phyloP scores from a whole-genome alignment of 1,140 invertebrate species.

The Galleria mellonella region DNA sequence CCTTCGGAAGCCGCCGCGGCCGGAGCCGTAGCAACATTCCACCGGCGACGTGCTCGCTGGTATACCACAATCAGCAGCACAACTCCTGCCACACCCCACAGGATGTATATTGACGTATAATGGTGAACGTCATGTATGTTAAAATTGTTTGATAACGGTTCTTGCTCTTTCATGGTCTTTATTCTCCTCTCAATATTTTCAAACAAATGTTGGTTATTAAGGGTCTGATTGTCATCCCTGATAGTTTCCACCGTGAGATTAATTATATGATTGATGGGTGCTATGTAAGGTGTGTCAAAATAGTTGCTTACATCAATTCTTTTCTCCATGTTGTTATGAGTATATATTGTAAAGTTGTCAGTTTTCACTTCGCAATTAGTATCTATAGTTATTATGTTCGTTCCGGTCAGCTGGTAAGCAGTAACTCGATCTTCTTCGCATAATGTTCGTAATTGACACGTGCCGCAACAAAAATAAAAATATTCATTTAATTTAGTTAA shows the following conservation, averaged over 20 bases:
- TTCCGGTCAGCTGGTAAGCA: neutral
- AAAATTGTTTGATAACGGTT: neutral
- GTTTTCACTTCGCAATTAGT: slow-evolving; percentile 7
- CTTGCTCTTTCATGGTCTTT: neutral
- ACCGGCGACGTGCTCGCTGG: no score
- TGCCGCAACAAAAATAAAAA: slow-evolving; percentile 5
- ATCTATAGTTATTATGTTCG: slow-evolving; percentile 1
- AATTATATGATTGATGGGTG: slow-evolving; percentile 8
- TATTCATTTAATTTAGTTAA: neutral
- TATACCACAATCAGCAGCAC: no score
- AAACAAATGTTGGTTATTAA: neutral
- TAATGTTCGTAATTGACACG: slow-evolving; percentile 3
- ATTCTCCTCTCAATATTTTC: neutral
- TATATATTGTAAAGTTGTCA: slow-evolving; percentile 4
- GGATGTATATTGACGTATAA: no score
- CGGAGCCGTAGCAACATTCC: no score
- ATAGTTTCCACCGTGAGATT: slow-evolving; percentile 1
- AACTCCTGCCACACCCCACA: no score
- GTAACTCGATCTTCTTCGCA: slow-evolving; percentile 9
- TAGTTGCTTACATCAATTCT: no score
- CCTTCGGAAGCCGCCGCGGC: neutral
- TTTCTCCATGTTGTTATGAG: no score
- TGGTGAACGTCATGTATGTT: neutral
- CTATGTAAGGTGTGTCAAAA: neutral
- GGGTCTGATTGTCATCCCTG: no score